Evolutionary conservation across 2,113 vertebrate species (phyloP), one percentile per base, ranked within the genome.

Genomic region (Verasper variegatus): DNA sequence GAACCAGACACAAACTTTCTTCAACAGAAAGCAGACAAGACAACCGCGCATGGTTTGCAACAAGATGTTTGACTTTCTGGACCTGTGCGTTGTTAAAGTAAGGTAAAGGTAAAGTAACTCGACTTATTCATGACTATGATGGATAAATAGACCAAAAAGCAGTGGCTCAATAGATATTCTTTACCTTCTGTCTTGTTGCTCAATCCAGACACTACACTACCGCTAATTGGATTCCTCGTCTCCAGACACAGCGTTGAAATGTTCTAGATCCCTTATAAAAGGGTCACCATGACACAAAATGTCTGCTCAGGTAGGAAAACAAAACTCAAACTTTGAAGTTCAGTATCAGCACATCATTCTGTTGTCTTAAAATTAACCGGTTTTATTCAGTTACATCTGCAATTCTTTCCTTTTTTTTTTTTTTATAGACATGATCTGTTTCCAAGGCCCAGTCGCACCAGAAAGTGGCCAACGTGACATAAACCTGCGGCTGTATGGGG

Each of bases 1-100:
- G 56, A 86, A 68, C 57, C 40, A 60, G 47, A 49, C 40, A 70
- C 7, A 60, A 6, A 40, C 26, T 27, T 58, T 27, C 5, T n/a
- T 56, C 21, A 56, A 56, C 23, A 18, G 55, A 26, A 68, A 57
- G 15, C 3, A 2, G 76, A 45, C 9, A 15, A 68, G 40, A 61
- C 31, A 40, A 7, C 0, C 4, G 3, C 31, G 31, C 5, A 31
- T 31, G 31, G 6, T 31, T 31, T 31, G 5, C 31, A 31, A 31
- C 31, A 31, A 31, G 31, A 31, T 14, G 35, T 37, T 37, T 37
- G 35, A 37, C 35, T 37, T 2, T 37, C 35, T 11, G 63, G 31
- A 31, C 24, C n/a, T 56, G 47, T 10, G 12, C 40, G 63, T 23
- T 4, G 15, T 47, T 42, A n/a, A n/a, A n/a, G n/a, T n/a, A n/a